These are phyloP conservation scores for Megalops atlanticus DNA, from an alignment of 2,113 vertebrate genomes.

Conservation along the genomic window DNA sequence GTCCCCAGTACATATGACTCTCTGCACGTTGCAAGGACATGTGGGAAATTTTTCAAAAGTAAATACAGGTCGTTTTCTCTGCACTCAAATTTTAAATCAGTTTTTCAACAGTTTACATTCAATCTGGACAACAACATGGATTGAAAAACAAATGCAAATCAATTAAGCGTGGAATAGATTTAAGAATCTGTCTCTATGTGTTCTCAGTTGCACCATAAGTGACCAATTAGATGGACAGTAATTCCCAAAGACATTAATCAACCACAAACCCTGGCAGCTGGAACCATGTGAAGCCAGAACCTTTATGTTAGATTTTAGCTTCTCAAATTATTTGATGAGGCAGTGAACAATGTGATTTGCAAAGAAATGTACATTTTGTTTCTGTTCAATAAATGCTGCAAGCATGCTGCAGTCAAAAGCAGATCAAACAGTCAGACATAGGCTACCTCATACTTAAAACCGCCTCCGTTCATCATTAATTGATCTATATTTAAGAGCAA, in stretches of 20 bases:
- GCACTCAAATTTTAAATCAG: neutral
- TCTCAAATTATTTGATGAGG: neutral
- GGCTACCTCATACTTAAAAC: too few species aligned
- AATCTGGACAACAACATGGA: too few species aligned
- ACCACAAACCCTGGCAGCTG: neutral
- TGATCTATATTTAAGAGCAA: too few species aligned
- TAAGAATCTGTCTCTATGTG: neutral
- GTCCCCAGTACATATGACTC: neutral
- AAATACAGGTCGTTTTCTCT: neutral
- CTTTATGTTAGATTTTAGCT: neutral
- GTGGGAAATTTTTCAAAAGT: too few species aligned
- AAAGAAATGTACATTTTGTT: neutral
- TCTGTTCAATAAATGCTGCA: neutral
- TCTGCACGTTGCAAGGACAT: neutral
- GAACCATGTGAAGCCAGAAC: neutral
- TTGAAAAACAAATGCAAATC: neutral
- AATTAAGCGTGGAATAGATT: neutral
- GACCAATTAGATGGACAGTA: neutral
- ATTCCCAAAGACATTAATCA: neutral
- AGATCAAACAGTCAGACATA: too few species aligned
- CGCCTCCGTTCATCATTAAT: too few species aligned
- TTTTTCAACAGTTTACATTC: neutral
- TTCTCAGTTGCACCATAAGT: neutral
- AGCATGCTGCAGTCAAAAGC: neutral
- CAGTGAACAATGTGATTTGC: neutral